These are phyloP conservation scores for Microtus ochrogaster DNA, from an alignment of 2,113 vertebrate species.

Conservation along the genomic window DNA sequence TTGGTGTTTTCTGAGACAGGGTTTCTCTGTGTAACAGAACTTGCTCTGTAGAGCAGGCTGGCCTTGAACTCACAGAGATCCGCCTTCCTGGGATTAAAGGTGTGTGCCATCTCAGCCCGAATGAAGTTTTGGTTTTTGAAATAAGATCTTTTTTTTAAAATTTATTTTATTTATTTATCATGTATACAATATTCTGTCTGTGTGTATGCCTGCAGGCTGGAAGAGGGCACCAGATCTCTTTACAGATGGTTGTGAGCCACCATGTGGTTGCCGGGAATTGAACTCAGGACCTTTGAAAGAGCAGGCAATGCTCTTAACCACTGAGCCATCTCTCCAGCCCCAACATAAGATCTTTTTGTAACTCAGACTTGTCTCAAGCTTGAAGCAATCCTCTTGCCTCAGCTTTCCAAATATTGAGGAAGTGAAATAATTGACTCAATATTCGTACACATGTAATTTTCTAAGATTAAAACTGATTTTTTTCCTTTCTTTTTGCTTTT, in stretches of 20 bases:
- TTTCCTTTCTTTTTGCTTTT: neutral
- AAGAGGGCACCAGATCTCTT: too few relatives aligned
- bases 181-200: too few relatives aligned
- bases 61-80: neutral
- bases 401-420: neutral
- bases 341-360: neutral
- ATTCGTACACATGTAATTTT: neutral
- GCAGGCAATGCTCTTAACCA: too few relatives aligned
- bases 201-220: too few relatives aligned
- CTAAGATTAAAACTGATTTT: neutral
- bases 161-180: too few relatives aligned
- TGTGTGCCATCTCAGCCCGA: too few relatives aligned
- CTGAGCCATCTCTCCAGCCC: too few relatives aligned
- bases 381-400: neutral
- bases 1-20: neutral
- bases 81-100: too few relatives aligned
- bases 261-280: too few relatives aligned
- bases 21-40: neutral
- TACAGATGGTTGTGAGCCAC: too few relatives aligned
- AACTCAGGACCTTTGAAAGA: too few relatives aligned
- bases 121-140: neutral
- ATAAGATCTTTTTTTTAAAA: too few relatives aligned
- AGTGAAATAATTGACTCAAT: neutral
- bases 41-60: neutral
- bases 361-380: neutral